Percentiles rank a stretch among this genome's conserved stretches.
phyloP scores from a whole-genome alignment of 2,888 invertebrate genomes.

The Meliscaeva auricollis region DNA sequence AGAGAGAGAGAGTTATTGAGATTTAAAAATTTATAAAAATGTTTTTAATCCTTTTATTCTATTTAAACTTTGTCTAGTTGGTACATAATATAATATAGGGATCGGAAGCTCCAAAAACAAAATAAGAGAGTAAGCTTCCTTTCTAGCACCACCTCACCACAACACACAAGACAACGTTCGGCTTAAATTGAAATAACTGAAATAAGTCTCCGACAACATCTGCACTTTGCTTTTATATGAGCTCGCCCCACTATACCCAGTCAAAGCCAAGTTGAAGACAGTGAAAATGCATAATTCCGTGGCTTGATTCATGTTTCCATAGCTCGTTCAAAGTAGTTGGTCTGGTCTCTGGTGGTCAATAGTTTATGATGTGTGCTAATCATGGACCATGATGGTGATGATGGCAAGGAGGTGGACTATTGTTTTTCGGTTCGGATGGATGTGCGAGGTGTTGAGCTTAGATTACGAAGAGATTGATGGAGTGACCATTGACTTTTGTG shows the following conservation, averaged over 20 bases:
- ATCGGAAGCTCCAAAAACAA: conserved; percentile 29
- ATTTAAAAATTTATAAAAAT: conserved; percentile 14
- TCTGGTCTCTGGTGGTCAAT: conserved; percentile 47
- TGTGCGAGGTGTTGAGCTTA: conserved; percentile 7
- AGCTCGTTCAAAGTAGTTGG: background rate
- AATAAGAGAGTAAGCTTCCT: conserved; percentile 67
- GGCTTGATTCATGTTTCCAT: conserved; percentile 56
- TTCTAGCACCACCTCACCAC: conserved; percentile 53
- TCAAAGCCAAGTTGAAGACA: conserved; percentile 4
- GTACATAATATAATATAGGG: background rate
- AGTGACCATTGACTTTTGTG: conserved; percentile 8
- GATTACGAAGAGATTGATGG: background rate
- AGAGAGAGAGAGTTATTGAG: conserved; percentile 5
- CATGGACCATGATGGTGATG: conserved; percentile 24
- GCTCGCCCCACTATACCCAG: conserved; percentile 74
- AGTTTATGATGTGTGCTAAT: conserved; percentile 31
- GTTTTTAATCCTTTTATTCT: conserved; percentile 35
- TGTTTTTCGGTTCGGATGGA: conserved; percentile 23
- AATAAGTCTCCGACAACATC: conserved; percentile 83
- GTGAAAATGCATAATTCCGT: conserved; percentile 70
- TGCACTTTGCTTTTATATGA: conserved; percentile 84
- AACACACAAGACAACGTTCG: conserved; percentile 68
- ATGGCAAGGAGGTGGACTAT: conserved; percentile 41
- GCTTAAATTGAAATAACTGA: conserved; percentile 83
- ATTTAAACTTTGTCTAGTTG: conserved; percentile 21